Evolutionary conservation across 2,797 vertebrate species (phyloP), one percentile per base, ranked within the genome.

Genomic region (Lycodopsis pacificus): DNA sequence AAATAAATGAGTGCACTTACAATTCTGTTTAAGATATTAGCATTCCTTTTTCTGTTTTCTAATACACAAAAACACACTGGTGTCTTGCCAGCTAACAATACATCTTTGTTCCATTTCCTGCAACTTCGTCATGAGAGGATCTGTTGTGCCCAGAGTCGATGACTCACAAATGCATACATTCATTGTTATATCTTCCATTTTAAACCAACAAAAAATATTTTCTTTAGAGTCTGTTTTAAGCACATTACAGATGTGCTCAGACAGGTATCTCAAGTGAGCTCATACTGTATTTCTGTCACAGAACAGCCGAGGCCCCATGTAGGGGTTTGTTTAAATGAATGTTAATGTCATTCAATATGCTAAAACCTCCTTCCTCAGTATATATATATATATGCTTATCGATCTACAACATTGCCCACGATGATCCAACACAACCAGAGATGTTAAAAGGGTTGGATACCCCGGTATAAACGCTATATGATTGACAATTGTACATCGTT

Each of bases 171-270:
- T n/a, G 42, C 34, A 61, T 22, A 51, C 22, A 62, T 10, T 57
- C 58, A 75, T 44, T 30, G 20, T 20, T 56, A 40, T 22, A 62
- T 36, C 42, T 59, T 11, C 44, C n/a, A 32, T 75, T 36, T 51
- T 36, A 65, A 44, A 57, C 25, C 4, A 62, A 17, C 25, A 40
- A 65, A 42, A 65, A 67, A 54, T 32, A 32, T 53, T 56, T 40
- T 54, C 34, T 61, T 5, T 1, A 40, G 7, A 40, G 2, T 34
- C 32, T 30, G 15, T 44, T 68, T 63, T 14, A 15, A 65, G 48
- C 56, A 53, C 15, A 56, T 56, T 27, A 59, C 36, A 13, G 64
- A 82, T 62, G 32, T 25, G 13, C 40, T 64, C 42, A 44, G 51
- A 25, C 42, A 58, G 17, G 3, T 42, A 32, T 63, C 20, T n/a